Evolutionary conservation across 2,888 invertebrate genomes (phyloP).

Genomic region (Halocaridina rubra): DNA sequence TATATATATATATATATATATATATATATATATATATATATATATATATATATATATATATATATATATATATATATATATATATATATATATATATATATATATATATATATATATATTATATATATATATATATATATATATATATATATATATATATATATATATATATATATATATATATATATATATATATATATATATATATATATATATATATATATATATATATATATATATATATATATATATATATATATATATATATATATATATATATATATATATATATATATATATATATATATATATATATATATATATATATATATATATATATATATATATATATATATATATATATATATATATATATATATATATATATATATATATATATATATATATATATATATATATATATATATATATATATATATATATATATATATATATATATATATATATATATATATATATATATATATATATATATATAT

Average conservation of each 20-base stretch:
- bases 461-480: not conserved
- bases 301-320: not conserved
- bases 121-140: not conserved
- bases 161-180: not conserved
- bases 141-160: not conserved
- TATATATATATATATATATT: not conserved
- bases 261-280: not conserved
- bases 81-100: not conserved
- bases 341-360: not conserved
- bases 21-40: not conserved
- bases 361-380: not conserved
- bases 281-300: not conserved
- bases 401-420: not conserved
- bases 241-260: not conserved
- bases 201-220: not conserved
- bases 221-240: not conserved
- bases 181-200: not conserved
- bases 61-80: not conserved
- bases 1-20: not conserved
- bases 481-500: not conserved
- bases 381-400: not conserved
- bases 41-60: not conserved
- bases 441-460: not conserved
- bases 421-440: not conserved
- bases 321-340: not conserved